Evolutionary conservation across 2,888 invertebrate species (phyloP), one percentile per base, ranked within the genome.

Genomic region (Agriopis marginaria): DNA sequence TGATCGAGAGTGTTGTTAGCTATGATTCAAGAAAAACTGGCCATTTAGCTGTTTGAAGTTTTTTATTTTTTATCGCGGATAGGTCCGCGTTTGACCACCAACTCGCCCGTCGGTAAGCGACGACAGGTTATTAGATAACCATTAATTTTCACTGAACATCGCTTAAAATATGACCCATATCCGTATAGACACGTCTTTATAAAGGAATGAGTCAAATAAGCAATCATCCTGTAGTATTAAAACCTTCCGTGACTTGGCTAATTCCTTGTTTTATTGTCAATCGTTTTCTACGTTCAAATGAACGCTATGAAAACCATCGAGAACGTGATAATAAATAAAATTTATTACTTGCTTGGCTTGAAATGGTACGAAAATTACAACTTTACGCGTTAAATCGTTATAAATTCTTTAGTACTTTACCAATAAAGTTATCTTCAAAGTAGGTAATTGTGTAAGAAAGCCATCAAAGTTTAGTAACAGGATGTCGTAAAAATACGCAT

Each of bases 401-500:
- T 12, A 59, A 45, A 47, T 47, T 45, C 44, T 44, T 14, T 47
- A 45, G 11, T 32, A 32, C 32, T 32, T 32, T 23, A 55, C 45
- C 32, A 39, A 53, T 59, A 58, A 65, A 65, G n/a, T 39, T 45
- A 60, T 54, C 14, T 23, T 17, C 60, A 60, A 59, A 64, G 55
- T 39, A 32, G 32, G 5, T 4, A 55, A 50, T 64, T 64, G 49
- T 55, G 64, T 44, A 56, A 65, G 50, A 69, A 61, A 61, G 54
- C 40, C 17, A 69, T 69, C 56, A 56, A 69, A 64, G 61, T 54
- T 61, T 39, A 11, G n/a, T 17, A 47, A 47, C 59, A 61, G 69
- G 64, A 69, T 61, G 65, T 55, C 50, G 44, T 68, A 50, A 64
- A 68, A 50, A 39, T 12, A 23, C 7, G 32, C 49, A n/a, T 64